Evolutionary conservation across 2,113 vertebrate genomes (phyloP), one percentile per base, ranked within the genome.

Genomic region (Gymnarchus niloticus): DNA sequence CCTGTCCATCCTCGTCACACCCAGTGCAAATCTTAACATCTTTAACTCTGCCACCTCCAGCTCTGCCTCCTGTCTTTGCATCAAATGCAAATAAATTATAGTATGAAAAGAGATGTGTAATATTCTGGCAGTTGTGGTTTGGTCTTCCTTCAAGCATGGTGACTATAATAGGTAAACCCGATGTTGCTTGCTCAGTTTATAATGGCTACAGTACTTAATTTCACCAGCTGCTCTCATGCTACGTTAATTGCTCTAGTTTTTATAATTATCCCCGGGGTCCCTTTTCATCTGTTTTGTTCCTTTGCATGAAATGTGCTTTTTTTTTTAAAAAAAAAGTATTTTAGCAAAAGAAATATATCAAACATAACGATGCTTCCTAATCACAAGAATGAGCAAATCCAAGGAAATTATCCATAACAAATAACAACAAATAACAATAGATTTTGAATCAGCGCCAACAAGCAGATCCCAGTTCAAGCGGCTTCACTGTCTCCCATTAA

Each of bases 281-380:
- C 49, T 81, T 81, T 81, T 54, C 41, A 81, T 81, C n/a, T 81
- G 78, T 81, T 9, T 28, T 81, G 73, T 46, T 23, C 19, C 19
- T 41, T 19, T 77, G 19, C 5, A 77, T 23, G 44, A 23, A 19
- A 77, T 44, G 41, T 46, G 17, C 41, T 17, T 46, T 77, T 65
- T 37, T 33, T 33, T 33, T 33, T 65, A 37, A 23, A 80, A 37
- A 23, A 80, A 80, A 49, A 80, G 8, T 80, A 80, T n/a, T 46
- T 48, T n/a, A 49, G 33, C 8, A 78, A 48, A 23, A 48, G 77
- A 80, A 80, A 37, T 33, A 69, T 19, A 69, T 69, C 12, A 69
- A 37, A 69, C 1, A 5, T 41, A 69, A 78, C 44, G 23, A 44
- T 78, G 21, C 73, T 78, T 78, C 33, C 8, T 78, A 78, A 78